Evolutionary conservation across 2,888 invertebrate species (phyloP).

Genomic region (Pseudeuparius sepicola): DNA sequence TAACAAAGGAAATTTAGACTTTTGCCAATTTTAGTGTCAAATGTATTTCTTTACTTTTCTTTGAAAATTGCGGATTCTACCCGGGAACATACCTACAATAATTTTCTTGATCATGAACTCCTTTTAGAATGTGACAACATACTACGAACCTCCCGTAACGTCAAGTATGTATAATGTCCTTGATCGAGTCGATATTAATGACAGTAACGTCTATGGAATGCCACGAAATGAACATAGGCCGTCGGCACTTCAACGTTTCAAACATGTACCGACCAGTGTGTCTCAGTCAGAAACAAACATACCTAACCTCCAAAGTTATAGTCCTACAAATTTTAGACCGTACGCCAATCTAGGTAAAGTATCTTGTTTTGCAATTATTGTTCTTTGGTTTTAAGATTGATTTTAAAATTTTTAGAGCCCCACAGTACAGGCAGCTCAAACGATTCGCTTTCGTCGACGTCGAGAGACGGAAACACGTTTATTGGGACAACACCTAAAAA

Average conservation of each 20-base stretch:
- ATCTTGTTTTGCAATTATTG: too few species aligned
- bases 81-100: too few species aligned
- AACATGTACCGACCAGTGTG: constrained; percentile 31
- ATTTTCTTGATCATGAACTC: too few species aligned
- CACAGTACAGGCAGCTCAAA: constrained; percentile 68
- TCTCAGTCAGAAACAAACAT: constrained; percentile 41
- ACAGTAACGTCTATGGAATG: constrained; percentile 30
- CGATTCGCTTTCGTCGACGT: constrained; percentile 70
- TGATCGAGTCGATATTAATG: constrained; percentile 28
- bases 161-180: constrained; percentile 40
- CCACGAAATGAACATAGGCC: constrained; percentile 31
- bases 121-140: constrained; percentile 41
- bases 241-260: constrained; percentile 25
- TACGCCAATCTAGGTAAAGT: constrained; percentile 32
- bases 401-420: constrained; percentile 33
- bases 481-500: constrained; percentile 41
- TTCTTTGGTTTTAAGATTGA: too few species aligned
- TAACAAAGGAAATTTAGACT: too few species aligned
- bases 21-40: too few species aligned
- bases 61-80: too few species aligned
- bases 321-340: constrained; percentile 36
- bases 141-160: constrained; percentile 42
- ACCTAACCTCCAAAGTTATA: constrained; percentile 34
- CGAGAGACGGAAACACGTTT: constrained; percentile 42
- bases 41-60: too few species aligned